Conservation (phyloP, 2,888 invertebrate species). For the Cerastis rubricosa region DNA sequence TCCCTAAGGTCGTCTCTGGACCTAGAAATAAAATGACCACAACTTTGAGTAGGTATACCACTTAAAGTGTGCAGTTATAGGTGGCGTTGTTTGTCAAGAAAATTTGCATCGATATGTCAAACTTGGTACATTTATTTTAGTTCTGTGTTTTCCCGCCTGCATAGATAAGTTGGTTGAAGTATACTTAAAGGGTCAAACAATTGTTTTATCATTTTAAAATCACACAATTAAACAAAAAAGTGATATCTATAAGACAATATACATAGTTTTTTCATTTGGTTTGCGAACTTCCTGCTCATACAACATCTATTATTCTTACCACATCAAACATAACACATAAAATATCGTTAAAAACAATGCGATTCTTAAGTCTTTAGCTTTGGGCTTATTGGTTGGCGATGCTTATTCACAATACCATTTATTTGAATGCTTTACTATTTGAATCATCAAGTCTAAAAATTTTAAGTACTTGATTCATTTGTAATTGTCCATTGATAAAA, state of each 20-base stretch:
- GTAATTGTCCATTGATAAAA: slow-evolving; percentile 7
- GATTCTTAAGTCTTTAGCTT: slow-evolving; percentile 54
- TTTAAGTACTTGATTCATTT: slow-evolving; percentile 18
- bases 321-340: slow-evolving; percentile 36
- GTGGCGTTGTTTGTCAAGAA: too few species aligned
- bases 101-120: too few species aligned
- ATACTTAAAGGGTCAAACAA: not conserved
- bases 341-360: slow-evolving; percentile 19
- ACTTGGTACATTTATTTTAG: too few species aligned
- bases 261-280: not conserved
- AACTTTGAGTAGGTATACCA: not conserved
- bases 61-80: too few species aligned
- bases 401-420: slow-evolving; percentile 59
- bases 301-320: slow-evolving; percentile 4
- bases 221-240: not conserved
- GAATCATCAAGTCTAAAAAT: slow-evolving; percentile 16
- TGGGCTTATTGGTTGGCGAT: slow-evolving; percentile 67
- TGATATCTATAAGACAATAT: not conserved
- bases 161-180: too few species aligned
- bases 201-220: not conserved
- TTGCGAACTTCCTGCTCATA: slow-evolving; percentile 24
- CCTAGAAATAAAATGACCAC: not conserved
- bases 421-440: slow-evolving; percentile 59
- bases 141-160: too few species aligned
- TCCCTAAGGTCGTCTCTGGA: not conserved